Conservation (phyloP, 2,113 vertebrate genomes). For the Lepus timidus region DNA sequence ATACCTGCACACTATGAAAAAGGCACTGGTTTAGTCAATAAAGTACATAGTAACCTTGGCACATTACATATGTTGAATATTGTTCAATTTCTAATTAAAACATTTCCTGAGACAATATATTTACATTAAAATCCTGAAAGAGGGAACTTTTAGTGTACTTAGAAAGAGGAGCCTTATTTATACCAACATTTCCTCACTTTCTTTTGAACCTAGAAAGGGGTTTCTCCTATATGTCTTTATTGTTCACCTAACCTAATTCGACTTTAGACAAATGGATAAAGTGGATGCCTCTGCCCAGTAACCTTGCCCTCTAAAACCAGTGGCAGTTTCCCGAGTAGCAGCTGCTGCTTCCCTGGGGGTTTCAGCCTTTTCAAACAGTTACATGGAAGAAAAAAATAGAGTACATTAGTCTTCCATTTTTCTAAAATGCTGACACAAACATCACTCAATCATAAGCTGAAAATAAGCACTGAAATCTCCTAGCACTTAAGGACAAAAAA, state of each 20-base stretch:
- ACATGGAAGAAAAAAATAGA: neutral
- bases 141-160: neutral
- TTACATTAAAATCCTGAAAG: neutral
- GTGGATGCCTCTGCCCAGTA: neutral
- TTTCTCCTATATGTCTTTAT: neutral
- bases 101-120: neutral
- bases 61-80: neutral
- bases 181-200: neutral
- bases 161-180: neutral
- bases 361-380: neutral
- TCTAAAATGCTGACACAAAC: constrained; percentile 26
- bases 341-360: neutral
- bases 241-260: neutral
- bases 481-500: neutral
- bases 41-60: neutral
- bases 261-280: constrained; percentile 29
- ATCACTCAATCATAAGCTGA: constrained; percentile 26
- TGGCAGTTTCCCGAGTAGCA: neutral
- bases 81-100: constrained; percentile 20
- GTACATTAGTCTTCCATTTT: neutral
- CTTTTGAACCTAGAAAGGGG: neutral
- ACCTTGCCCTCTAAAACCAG: neutral
- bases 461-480: neutral
- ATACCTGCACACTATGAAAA: neutral
- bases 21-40: neutral